Evolutionary conservation across 2,113 vertebrate species (phyloP).

Genomic region (Pholis gunnellus): DNA sequence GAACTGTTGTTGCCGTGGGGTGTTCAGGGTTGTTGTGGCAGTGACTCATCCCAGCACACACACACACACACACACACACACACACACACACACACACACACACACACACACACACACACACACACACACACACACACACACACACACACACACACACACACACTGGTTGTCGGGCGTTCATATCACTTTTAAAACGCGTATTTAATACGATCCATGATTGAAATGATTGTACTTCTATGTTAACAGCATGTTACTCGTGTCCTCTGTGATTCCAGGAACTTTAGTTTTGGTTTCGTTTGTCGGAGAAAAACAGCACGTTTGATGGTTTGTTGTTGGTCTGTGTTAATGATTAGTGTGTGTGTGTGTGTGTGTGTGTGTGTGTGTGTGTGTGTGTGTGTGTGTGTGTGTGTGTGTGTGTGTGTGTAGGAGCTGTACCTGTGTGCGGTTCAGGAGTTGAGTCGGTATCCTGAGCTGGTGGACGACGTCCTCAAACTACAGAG

Average conservation of each 20-base stretch:
- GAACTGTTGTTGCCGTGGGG: too few relatives aligned
- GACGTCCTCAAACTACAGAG: conserved; percentile 93
- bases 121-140: background rate
- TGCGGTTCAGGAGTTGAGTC: conserved; percentile 90
- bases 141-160: background rate
- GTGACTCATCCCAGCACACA: background rate
- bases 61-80: background rate
- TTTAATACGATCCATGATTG: too few relatives aligned
- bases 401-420: conserved; percentile 30
- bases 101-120: background rate
- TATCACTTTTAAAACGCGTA: too few relatives aligned
- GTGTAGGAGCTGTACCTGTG: conserved; percentile 90
- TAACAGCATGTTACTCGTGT: too few relatives aligned
- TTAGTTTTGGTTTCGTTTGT: too few relatives aligned
- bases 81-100: background rate
- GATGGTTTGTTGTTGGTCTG: too few relatives aligned
- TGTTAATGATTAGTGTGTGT: too few relatives aligned
- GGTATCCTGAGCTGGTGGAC: conserved; percentile 90
- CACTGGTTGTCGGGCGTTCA: too few relatives aligned
- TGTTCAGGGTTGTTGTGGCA: too few relatives aligned
- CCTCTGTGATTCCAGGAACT: too few relatives aligned
- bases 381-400: conserved; percentile 29
- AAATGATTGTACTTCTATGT: too few relatives aligned
- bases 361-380: background rate
- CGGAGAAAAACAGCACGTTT: too few relatives aligned